Evolutionary conservation across 1,140 invertebrate genomes (phyloP).

Genomic region (Atopsyche davidsoni): DNA sequence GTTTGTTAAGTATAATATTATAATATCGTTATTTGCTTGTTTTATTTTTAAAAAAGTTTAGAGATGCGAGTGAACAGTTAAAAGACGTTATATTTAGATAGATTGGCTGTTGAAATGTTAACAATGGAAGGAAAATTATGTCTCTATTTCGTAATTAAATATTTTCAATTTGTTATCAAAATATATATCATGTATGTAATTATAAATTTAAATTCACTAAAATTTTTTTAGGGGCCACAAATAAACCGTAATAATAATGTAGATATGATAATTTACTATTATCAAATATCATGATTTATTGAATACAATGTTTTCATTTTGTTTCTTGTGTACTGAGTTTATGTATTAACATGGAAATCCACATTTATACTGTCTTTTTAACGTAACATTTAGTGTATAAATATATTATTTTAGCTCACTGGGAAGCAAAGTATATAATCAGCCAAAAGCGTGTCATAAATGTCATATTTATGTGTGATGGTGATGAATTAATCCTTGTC

Average conservation of each 20-base stretch:
- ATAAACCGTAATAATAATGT: too few species aligned
- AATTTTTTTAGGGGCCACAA: not conserved
- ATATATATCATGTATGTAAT: not conserved
- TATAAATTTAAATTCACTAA: too few species aligned
- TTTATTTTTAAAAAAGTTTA: not conserved
- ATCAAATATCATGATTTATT: too few species aligned
- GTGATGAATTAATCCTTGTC: too few species aligned
- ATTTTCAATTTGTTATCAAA: slow-evolving; percentile 1
- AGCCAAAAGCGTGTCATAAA: slow-evolving; percentile 2
- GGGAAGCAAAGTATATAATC: slow-evolving; percentile 2
- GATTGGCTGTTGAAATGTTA: not conserved
- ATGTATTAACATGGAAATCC: too few species aligned
- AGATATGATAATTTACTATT: too few species aligned
- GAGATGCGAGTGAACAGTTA: not conserved
- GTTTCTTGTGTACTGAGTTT: too few species aligned
- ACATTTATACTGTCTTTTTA: not conserved
- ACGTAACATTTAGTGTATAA: not conserved
- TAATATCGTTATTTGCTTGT: not conserved
- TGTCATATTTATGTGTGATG: not conserved
- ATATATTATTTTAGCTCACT: not conserved
- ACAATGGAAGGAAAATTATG: not conserved
- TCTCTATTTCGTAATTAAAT: not conserved
- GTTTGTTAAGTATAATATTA: not conserved
- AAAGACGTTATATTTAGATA: not conserved
- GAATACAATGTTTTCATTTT: too few species aligned